Conservation (phyloP, 1,140 invertebrate genomes). For the Melitaea cinxia region DNA sequence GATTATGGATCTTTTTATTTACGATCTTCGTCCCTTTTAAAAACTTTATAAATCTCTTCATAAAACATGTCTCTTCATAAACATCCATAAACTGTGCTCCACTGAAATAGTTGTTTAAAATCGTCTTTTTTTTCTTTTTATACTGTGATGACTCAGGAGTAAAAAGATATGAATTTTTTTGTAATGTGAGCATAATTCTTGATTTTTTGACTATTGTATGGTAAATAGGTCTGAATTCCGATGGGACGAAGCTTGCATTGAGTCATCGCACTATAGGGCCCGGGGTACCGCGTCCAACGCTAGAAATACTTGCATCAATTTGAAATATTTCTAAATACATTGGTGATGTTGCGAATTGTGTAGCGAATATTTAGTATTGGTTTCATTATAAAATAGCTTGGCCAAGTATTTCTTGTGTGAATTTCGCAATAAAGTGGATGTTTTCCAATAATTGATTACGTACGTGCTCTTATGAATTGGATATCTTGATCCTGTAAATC, state of each 20-base stretch:
- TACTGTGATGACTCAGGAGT: slow-evolving; percentile 80
- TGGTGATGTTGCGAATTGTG: background rate
- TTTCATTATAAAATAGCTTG: background rate
- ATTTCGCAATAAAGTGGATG: slow-evolving; percentile 14
- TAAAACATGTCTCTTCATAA: slow-evolving; percentile 50
- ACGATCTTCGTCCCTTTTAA: slow-evolving; percentile 57
- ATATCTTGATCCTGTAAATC: background rate
- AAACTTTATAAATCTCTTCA: slow-evolving; percentile 52
- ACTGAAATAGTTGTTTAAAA: slow-evolving; percentile 57
- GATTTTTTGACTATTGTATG: slow-evolving; percentile 34
- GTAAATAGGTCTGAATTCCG: slow-evolving; percentile 51
- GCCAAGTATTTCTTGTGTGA: slow-evolving; percentile 32
- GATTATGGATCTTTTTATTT: slow-evolving; percentile 74
- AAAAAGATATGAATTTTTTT: slow-evolving; percentile 14
- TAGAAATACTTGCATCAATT: slow-evolving; percentile 43
- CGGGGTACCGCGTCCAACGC: slow-evolving; percentile 55
- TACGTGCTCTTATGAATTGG: background rate
- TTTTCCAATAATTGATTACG: slow-evolving; percentile 22
- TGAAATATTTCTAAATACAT: background rate
- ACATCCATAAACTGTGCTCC: slow-evolving; percentile 58
- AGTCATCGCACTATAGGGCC: slow-evolving; percentile 80
- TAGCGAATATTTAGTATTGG: background rate
- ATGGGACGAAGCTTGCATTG: slow-evolving; percentile 80
- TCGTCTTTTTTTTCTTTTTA: slow-evolving; percentile 55
- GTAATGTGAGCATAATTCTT: slow-evolving; percentile 10